Evolutionary conservation across 2,888 invertebrate genomes (phyloP).

Genomic region (Agriopis leucophaearia): DNA sequence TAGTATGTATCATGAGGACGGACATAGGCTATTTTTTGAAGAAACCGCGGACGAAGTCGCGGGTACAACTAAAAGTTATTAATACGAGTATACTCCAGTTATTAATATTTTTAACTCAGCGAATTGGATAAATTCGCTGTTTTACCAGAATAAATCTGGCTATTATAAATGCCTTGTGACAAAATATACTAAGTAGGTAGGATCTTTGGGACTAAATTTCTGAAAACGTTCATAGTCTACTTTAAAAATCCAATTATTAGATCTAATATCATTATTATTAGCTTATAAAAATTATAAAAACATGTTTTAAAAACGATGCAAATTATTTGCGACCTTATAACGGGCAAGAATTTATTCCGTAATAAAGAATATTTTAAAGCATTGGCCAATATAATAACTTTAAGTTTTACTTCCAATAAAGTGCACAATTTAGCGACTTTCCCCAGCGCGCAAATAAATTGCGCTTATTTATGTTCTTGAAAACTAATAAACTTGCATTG

Average conservation of each 20-base stretch:
- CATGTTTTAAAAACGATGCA: neutral
- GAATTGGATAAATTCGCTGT: too few species aligned
- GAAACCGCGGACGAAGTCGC: too few species aligned
- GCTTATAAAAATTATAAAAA: neutral
- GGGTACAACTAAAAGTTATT: too few species aligned
- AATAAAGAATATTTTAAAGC: constrained; percentile 5
- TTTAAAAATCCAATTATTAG: neutral
- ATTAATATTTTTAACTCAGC: too few species aligned
- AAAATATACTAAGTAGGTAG: too few species aligned
- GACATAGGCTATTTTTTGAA: too few species aligned
- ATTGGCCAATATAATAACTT: constrained; percentile 10
- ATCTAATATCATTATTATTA: neutral
- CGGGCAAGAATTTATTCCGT: neutral
- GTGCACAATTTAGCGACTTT: constrained; percentile 19
- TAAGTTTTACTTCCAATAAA: constrained; percentile 12
- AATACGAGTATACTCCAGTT: too few species aligned
- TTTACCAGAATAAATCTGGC: too few species aligned
- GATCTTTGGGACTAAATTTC: too few species aligned
- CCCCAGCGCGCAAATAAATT: constrained; percentile 26
- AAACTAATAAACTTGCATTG: neutral
- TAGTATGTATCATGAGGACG: too few species aligned
- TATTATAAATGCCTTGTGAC: too few species aligned
- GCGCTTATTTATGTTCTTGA: constrained; percentile 14
- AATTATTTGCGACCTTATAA: neutral
- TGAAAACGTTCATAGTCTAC: too few species aligned